Conservation (phyloP, 2,113 vertebrate genomes). For the Gambusia affinis region DNA sequence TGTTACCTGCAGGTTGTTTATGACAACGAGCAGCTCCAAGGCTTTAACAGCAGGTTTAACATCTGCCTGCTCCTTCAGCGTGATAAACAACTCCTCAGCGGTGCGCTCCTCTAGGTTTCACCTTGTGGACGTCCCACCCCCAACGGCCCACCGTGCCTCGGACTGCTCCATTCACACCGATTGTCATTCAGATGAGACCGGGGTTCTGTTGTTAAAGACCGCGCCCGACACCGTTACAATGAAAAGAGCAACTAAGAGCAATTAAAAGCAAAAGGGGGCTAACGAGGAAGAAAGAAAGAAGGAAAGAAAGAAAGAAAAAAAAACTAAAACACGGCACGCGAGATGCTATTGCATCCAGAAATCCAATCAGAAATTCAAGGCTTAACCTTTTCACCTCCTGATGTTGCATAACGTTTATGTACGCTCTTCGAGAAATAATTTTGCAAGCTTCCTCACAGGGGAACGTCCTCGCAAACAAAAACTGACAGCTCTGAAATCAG, state of each 20-base stretch:
- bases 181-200: slow-evolving; percentile 74
- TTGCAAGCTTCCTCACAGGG: neutral
- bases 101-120: slow-evolving; percentile 8
- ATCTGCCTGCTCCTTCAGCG: slow-evolving; percentile 14
- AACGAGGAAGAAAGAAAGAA: neutral
- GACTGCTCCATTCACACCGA: slow-evolving; percentile 68
- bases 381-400: neutral
- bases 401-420: neutral
- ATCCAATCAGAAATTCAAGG: neutral
- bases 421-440: neutral
- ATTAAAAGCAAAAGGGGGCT: slow-evolving; percentile 51
- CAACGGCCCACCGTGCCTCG: neutral
- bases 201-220: slow-evolving; percentile 55
- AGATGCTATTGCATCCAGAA: neutral
- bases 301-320: neutral
- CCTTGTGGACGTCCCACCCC: slow-evolving; percentile 22
- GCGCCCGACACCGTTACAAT: slow-evolving; percentile 64
- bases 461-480: neutral
- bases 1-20: slow-evolving; percentile 7
- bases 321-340: slow-evolving; percentile 4
- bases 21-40: neutral
- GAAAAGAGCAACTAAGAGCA: slow-evolving; percentile 71
- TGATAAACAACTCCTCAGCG: slow-evolving; percentile 9
- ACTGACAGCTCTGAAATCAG: neutral
- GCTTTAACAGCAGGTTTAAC: neutral